Base-by-base conservation (phyloP, 2,888 invertebrate genomes). In the Nasonovia ribisnigri region DNA sequence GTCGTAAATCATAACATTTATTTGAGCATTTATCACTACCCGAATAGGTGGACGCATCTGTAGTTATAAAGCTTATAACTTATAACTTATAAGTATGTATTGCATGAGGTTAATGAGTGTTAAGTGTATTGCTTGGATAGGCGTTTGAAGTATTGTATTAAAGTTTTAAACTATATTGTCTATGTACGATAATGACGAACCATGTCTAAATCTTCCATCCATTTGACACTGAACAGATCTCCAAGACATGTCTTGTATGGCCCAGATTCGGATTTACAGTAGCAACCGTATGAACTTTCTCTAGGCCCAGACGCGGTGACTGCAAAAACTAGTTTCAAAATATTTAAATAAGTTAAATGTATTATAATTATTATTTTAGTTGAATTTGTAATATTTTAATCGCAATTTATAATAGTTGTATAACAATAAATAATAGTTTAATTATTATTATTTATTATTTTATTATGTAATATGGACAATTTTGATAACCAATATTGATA, bases 231-330 rank as follows among this genome's bases (percentile, higher is more conserved):
- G 95, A 97, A 97, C 8, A 96, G 96, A 95, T 97, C 97, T 24
- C 97, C 97, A 13, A 97, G 96, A 46, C 93, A 93, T 16, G 93
- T 93, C 3, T 4, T 0, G 95, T 96, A 97, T 1, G 96, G 96
- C 43, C 95, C 94, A 26, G 96, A 95, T 26, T 95, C 94, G 2
- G 96, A 95, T 95, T 96, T 96, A 95, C 95, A 96, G 95, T 97
- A 97, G 94, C 96, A 97, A 88, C 97, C 97, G 95, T 96, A 97
- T 0, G 97, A 97, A 20, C 96, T 96, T 95, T 97, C 97, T n/a
- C 96, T 95, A 2, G 96, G 95, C 95, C 96, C 97, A 42, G 97
- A 96, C 57, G 97, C 97, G 24, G 97, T 96, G 87, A 97, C 96
- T 6, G 96, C 97, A 95, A 96, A 97, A 90, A 97, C 97, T 97